phyloP scores from a whole-genome alignment of 2,113 vertebrate species.

The Chionis minor region DNA sequence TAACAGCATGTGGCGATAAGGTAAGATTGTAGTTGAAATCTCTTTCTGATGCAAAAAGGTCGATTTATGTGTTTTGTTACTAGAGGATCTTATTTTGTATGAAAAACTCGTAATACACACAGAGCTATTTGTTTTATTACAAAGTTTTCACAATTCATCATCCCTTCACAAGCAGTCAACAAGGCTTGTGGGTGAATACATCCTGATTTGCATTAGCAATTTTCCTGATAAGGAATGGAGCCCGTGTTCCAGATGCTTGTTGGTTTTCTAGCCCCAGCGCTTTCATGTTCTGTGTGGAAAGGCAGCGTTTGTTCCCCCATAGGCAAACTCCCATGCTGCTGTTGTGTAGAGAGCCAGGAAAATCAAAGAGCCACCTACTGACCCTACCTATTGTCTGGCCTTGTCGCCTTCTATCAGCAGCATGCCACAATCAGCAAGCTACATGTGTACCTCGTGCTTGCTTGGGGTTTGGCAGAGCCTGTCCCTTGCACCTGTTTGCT shows the following conservation, averaged over 20 bases:
- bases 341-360: constrained; percentile 58
- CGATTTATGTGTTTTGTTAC: background rate
- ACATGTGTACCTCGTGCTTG: constrained; percentile 77
- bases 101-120: background rate
- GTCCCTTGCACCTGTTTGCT: constrained; percentile 80
- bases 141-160: background rate
- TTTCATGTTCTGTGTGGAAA: constrained; percentile 2
- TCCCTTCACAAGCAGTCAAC: background rate
- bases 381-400: constrained; percentile 76
- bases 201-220: background rate
- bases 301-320: background rate
- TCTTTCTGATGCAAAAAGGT: background rate
- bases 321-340: constrained; percentile 61
- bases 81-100: background rate
- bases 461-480: constrained; percentile 64
- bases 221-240: background rate
- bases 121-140: background rate
- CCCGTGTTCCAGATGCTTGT: background rate
- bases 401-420: constrained; percentile 74
- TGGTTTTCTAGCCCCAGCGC: background rate
- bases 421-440: constrained; percentile 71
- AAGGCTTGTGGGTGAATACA: background rate
- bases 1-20: background rate
- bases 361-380: constrained; percentile 81
- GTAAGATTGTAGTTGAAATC: background rate